These are phyloP conservation scores for Chaenodraco wilsoni DNA, from an alignment of 2,797 vertebrate genomes.

Conservation along the genomic window DNA sequence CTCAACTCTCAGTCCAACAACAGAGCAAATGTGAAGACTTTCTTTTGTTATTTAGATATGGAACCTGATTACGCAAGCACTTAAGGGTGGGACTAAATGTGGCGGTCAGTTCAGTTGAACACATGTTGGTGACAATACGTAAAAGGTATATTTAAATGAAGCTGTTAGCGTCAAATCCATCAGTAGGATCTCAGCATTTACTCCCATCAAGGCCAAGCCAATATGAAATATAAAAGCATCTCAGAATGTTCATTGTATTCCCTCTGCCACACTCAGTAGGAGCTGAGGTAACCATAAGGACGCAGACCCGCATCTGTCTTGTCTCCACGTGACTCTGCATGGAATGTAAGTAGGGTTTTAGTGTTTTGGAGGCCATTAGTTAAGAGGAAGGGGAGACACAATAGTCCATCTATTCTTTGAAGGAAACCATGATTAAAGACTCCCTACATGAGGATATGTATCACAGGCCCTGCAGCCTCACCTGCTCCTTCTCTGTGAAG, in stretches of 20 bases:
- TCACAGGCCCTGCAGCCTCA: slow-evolving; percentile 28
- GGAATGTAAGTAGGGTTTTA: slow-evolving; percentile 57
- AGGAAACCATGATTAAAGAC: slow-evolving; percentile 59
- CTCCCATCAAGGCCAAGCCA: slow-evolving; percentile 84
- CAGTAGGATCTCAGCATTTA: slow-evolving; percentile 57
- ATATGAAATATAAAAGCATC: slow-evolving; percentile 88
- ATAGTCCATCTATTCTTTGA: slow-evolving; percentile 56
- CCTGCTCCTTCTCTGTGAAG: slow-evolving; percentile 31
- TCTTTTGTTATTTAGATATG: slow-evolving; percentile 67
- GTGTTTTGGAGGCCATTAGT: slow-evolving; percentile 64
- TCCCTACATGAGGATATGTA: slow-evolving; percentile 45
- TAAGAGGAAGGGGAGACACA: slow-evolving; percentile 54
- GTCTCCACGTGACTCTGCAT: slow-evolving; percentile 34
- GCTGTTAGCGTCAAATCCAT: slow-evolving; percentile 65
- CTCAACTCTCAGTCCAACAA: slow-evolving; percentile 84
- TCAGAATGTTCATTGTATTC: slow-evolving; percentile 86
- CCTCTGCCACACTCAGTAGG: slow-evolving; percentile 88
- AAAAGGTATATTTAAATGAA: slow-evolving; percentile 63
- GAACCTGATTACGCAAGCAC: slow-evolving; percentile 73
- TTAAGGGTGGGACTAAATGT: slow-evolving; percentile 76
- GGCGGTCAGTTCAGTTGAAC: slow-evolving; percentile 76
- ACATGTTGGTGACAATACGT: slow-evolving; percentile 61
- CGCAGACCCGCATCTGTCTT: slow-evolving; percentile 80
- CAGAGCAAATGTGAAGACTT: slow-evolving; percentile 80
- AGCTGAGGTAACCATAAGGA: slow-evolving; percentile 85